phyloP scores from a whole-genome alignment of 1,140 invertebrate species.

The Acyrthosiphon pisum region DNA sequence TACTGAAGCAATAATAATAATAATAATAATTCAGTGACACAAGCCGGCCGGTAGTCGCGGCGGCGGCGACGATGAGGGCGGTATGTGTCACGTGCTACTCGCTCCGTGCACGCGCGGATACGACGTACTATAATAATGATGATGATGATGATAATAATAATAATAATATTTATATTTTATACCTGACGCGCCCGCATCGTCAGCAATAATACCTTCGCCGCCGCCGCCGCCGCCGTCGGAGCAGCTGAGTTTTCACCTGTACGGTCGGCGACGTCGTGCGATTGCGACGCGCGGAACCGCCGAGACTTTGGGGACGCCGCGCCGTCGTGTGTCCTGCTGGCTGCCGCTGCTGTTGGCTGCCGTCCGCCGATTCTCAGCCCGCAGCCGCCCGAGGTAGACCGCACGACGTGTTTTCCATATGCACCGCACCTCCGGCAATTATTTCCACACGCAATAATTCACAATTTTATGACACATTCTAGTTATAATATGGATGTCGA shows the following conservation, averaged over 20 bases:
- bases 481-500: too few species aligned
- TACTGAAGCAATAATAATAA: neutral
- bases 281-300: neutral
- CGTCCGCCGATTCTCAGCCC: neutral
- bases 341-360: neutral
- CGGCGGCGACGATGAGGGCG: neutral
- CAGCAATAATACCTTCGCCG: neutral
- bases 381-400: neutral
- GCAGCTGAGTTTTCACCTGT: conserved; percentile 37
- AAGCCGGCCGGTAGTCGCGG: neutral
- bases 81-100: conserved; percentile 12
- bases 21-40: conserved; percentile 8
- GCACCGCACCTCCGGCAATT: neutral
- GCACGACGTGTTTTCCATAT: neutral
- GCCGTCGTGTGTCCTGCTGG: neutral
- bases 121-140: neutral
- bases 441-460: neutral
- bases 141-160: too few species aligned
- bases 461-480: too few species aligned
- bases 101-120: neutral
- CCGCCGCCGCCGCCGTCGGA: neutral
- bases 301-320: conserved; percentile 7
- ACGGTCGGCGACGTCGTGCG: neutral
- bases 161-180: neutral
- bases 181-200: conserved; percentile 7